Conservation (phyloP, 2,797 vertebrate species). For the Taeniopygia guttata region DNA sequence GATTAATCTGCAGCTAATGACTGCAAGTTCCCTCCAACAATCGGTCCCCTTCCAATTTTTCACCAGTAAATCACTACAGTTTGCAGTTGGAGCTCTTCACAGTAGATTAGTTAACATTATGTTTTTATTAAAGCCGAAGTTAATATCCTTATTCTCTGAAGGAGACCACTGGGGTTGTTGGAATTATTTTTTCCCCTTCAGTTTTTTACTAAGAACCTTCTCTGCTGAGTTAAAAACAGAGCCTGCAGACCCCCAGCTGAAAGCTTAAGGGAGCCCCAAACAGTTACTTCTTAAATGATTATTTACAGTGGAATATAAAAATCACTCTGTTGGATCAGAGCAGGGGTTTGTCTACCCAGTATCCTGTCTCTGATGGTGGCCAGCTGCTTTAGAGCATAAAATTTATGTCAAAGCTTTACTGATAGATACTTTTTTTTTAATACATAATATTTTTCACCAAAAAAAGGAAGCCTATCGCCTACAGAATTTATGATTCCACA, state of each 20-base stretch:
- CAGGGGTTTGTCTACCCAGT: background rate
- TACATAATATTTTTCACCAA: background rate
- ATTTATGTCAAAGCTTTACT: constrained; percentile 3
- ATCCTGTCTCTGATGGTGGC: constrained; percentile 52
- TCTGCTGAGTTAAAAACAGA: constrained; percentile 13
- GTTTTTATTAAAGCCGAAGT: constrained; percentile 64
- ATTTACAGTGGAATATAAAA: constrained; percentile 57
- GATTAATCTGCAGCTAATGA: constrained; percentile 54
- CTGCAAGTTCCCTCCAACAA: constrained; percentile 31
- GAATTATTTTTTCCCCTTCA: constrained; percentile 18
- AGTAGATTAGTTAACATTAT: constrained; percentile 69
- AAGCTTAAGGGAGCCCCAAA: constrained; percentile 56
- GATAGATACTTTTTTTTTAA: background rate
- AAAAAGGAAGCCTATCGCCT: background rate
- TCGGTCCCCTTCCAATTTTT: constrained; percentile 40
- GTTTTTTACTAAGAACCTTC: background rate
- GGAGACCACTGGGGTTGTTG: constrained; percentile 51
- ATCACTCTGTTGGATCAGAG: constrained; percentile 12
- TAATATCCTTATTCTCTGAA: constrained; percentile 66
- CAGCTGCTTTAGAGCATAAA: constrained; percentile 34
- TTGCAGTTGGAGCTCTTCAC: constrained; percentile 56
- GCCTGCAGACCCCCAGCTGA: constrained; percentile 44
- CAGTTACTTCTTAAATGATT: constrained; percentile 42
- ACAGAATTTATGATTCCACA: background rate
- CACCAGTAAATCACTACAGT: constrained; percentile 9